Evolutionary conservation across 2,888 invertebrate genomes (phyloP).

Genomic region (Nemapogon koenigi): DNA sequence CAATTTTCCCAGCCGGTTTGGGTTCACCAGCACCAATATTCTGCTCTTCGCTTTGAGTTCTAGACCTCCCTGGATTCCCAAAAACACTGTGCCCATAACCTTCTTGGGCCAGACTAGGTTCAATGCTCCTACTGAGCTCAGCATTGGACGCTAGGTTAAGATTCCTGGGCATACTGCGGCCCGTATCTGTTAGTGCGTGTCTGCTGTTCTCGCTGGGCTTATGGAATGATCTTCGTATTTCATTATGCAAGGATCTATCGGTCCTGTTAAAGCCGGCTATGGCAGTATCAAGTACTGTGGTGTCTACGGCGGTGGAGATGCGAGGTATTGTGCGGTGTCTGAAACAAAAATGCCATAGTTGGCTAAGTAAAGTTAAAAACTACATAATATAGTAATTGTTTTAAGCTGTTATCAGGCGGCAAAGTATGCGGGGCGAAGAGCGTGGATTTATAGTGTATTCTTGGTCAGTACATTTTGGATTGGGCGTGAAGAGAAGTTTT

Average conservation of each 20-base stretch:
- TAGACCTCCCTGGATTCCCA: conserved; percentile 18
- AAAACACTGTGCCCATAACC: not conserved
- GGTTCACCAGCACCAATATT: conserved; percentile 18
- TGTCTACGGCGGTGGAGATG: conserved; percentile 39
- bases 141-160: conserved; percentile 41
- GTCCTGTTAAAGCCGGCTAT: conserved; percentile 29
- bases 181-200: conserved; percentile 35
- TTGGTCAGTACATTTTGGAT: too few species aligned
- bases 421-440: too few species aligned
- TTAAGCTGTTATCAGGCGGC: too few species aligned
- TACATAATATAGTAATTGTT: too few species aligned
- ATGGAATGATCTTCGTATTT: conserved; percentile 56
- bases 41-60: conserved; percentile 36
- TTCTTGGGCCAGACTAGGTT: conserved; percentile 3
- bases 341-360: too few species aligned
- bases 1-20: conserved; percentile 3
- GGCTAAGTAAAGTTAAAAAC: too few species aligned
- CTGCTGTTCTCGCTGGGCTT: conserved; percentile 36
- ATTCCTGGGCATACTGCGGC: conserved; percentile 61
- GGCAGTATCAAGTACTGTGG: conserved; percentile 27
- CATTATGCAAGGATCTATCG: conserved; percentile 35
- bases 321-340: conserved; percentile 59
- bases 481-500: too few species aligned
- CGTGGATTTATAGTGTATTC: too few species aligned
- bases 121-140: conserved; percentile 6